A percentile compares a stretch with the other conserved stretches of the same genome.
These are phyloP conservation scores for Aethes cnicana DNA, from an alignment of 2,888 invertebrate species.

Conservation along the genomic window DNA sequence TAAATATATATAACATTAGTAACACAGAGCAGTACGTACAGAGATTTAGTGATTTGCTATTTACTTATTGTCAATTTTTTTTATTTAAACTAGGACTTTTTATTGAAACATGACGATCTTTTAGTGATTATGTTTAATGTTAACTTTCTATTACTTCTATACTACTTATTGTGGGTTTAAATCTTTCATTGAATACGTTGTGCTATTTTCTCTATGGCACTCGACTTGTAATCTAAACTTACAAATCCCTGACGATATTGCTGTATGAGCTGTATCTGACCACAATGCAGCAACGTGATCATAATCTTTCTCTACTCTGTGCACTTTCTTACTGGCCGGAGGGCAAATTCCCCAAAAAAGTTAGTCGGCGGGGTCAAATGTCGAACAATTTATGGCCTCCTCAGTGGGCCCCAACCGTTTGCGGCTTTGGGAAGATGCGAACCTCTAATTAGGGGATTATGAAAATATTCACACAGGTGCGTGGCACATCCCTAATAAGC, in stretches of 20 bases:
- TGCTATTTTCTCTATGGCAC: too few species aligned
- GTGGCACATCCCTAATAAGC: constrained; percentile 76
- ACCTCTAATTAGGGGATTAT: constrained; percentile 82
- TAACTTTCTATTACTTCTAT: too few species aligned
- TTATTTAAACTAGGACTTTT: too few species aligned
- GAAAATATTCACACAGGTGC: constrained; percentile 82
- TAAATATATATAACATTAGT: constrained; percentile 77
- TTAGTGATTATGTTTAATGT: too few species aligned
- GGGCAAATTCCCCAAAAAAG: constrained; percentile 76
- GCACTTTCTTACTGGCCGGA: constrained; percentile 62
- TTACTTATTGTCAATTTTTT: too few species aligned
- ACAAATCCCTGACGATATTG: too few species aligned
- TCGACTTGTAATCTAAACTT: too few species aligned
- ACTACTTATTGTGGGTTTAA: too few species aligned
- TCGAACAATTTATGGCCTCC: constrained; percentile 81
- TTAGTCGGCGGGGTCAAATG: constrained; percentile 73
- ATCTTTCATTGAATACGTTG: too few species aligned
- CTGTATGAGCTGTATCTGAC: too few species aligned
- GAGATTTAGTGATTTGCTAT: too few species aligned
- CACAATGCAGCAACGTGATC: background rate
- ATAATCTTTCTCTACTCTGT: constrained; percentile 48
- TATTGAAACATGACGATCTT: too few species aligned
- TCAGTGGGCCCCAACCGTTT: constrained; percentile 74
- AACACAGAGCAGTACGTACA: constrained; percentile 69
- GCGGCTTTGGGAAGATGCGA: constrained; percentile 78